Base-by-base conservation (phyloP, 2,888 invertebrate species). In the Lasius fuliginosus region DNA sequence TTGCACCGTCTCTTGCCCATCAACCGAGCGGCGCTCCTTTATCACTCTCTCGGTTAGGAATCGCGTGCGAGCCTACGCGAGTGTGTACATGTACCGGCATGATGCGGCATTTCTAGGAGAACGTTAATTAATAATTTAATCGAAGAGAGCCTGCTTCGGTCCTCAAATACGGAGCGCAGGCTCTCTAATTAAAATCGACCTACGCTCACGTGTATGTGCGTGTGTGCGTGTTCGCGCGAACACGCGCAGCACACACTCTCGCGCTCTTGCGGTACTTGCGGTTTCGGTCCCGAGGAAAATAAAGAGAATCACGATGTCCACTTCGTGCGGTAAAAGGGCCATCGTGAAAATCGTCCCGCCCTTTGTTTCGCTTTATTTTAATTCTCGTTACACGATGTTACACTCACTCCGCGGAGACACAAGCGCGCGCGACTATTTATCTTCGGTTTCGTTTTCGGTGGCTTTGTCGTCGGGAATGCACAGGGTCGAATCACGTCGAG, bases 101-200 rank as follows among this genome's bases (percentile, higher is more conserved):
- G 92, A 91, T 93, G 92, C 90, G 92, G 94, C 93, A 94, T 94
- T 94, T 92, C 92, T 91, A 92, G 90, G 92, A 93, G 92, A 93
- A 92, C 94, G 93, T 94, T 95, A 94, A 94, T 94, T 94, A 94
- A 94, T 94, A 94, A 95, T 94, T 95, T 94, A 94, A 93, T 93
- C 93, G 94, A 94, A 94, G 93, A 94, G 93, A 92, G 93, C 93
- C 93, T 92, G 93, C 92, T 93, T 92, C 90, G 91, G 86, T 85
- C 89, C 67, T 85, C 83, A 84, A 91, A 90, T 92, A 90, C 88
- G 83, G 68, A 46, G 23, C 84, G 90, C 90, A 87, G 82, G 85
- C 92, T 91, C 92, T 92, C 92, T 93, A 93, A 93, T 93, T 93
- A 93, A 93, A 93, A 93, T 86, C 93, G 87, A 86, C 85, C 88